phyloP scores from a whole-genome alignment of 2,888 invertebrate genomes.

The Zeuzera pyrina region DNA sequence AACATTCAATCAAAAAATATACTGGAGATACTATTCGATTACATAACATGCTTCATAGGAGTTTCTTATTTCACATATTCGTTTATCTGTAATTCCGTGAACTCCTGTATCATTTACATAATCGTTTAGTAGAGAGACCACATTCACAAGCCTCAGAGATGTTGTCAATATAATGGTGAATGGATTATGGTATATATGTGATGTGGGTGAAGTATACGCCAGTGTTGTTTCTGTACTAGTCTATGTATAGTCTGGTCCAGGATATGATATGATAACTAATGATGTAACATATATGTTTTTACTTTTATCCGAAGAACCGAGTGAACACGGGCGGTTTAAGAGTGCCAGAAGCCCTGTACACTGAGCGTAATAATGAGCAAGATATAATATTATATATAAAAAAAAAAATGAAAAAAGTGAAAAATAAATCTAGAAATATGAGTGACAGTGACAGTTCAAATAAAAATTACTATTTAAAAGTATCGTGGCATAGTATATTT shows the following conservation, averaged over 20 bases:
- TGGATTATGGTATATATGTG: slow-evolving; percentile 33
- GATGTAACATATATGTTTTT: slow-evolving; percentile 31
- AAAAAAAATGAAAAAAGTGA: slow-evolving; percentile 50
- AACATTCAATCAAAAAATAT: slow-evolving; percentile 33
- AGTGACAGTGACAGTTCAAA: slow-evolving; percentile 65
- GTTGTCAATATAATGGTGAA: slow-evolving; percentile 58
- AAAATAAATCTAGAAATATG: slow-evolving; percentile 61
- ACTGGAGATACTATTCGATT: slow-evolving; percentile 39
- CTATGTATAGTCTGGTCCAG: slow-evolving; percentile 58
- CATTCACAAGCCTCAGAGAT: slow-evolving; percentile 57
- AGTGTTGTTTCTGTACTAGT: slow-evolving; percentile 62
- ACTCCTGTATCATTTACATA: slow-evolving; percentile 25
- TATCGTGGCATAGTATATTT: slow-evolving; percentile 65
- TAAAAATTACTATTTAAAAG: slow-evolving; percentile 57
- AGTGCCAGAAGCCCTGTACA: slow-evolving; percentile 41
- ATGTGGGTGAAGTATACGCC: slow-evolving; percentile 69
- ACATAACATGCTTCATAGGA: slow-evolving; percentile 23
- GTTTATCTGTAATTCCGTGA: slow-evolving; percentile 1
- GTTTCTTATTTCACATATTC: slow-evolving; percentile 1
- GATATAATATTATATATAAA: slow-evolving; percentile 38
- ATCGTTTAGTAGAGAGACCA: slow-evolving; percentile 51
- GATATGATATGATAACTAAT: slow-evolving; percentile 58
- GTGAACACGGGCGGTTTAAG: neutral
- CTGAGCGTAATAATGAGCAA: slow-evolving; percentile 57
- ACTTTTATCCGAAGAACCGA: slow-evolving; percentile 1